Conservation (phyloP, 2,797 vertebrate species). For the Discoglossus pictus region DNA sequence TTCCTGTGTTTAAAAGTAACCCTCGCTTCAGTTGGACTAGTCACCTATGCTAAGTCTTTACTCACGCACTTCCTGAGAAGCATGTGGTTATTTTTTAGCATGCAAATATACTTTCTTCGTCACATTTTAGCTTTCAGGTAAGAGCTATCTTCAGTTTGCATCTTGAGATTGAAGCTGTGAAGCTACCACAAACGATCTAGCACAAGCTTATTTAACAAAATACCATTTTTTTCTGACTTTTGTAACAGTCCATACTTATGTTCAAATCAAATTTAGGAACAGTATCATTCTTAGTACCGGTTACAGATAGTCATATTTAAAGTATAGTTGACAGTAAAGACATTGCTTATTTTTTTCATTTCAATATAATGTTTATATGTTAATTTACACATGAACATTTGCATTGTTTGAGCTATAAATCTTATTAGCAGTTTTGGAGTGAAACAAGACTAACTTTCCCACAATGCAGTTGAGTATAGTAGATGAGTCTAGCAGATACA, state of each 20-base stretch:
- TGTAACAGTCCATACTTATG: background rate
- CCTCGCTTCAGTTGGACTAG: background rate
- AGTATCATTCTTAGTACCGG: no score
- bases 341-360: no score
- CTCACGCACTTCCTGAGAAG: constrained; percentile 1
- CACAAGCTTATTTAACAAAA: background rate
- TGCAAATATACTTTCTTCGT: background rate
- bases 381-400: no score
- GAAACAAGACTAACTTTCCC: no score
- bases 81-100: background rate
- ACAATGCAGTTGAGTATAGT: no score
- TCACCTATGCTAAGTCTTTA: background rate
- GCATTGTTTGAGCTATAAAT: no score
- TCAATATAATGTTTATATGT: no score
- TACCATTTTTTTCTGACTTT: background rate
- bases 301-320: no score
- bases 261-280: no score
- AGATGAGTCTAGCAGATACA: no score
- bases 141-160: background rate
- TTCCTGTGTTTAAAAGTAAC: background rate
- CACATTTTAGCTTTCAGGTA: background rate
- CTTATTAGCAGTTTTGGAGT: no score
- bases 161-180: background rate
- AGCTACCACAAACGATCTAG: background rate
- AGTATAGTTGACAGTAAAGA: no score